Evolutionary conservation across 1,140 invertebrate genomes (phyloP).

Genomic region (Drosophila carrolli): DNA sequence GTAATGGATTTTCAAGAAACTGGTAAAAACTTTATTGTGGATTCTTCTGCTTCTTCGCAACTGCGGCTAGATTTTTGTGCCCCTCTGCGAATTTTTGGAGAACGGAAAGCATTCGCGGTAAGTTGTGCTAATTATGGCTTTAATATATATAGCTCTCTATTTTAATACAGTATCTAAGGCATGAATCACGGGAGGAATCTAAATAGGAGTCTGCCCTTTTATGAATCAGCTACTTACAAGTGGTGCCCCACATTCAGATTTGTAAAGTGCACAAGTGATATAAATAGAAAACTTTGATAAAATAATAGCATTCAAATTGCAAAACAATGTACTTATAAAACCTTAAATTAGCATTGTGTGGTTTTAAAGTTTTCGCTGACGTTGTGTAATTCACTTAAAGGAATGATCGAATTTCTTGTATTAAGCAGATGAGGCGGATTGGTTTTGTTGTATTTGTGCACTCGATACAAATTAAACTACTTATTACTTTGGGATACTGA

Average conservation of each 20-base stretch:
- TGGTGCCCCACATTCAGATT: conserved; percentile 1
- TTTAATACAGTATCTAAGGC: neutral
- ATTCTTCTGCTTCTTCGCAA: conserved; percentile 34
- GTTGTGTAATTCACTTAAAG: no score
- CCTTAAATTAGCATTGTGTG: no score
- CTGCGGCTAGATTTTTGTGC: conserved; percentile 10
- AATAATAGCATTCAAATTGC: no score
- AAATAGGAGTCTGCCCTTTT: conserved; percentile 10
- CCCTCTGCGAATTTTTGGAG: conserved; percentile 21
- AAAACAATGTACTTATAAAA: neutral
- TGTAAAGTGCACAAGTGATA: neutral
- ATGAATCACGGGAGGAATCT: conserved; percentile 20
- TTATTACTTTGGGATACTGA: no score
- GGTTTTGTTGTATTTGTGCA: no score
- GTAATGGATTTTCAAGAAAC: conserved; percentile 64
- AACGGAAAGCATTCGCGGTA: conserved; percentile 21
- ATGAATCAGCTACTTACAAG: conserved; percentile 12
- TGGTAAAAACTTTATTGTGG: conserved; percentile 52
- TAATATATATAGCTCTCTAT: conserved; percentile 25
- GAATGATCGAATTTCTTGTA: no score
- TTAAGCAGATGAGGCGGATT: no score
- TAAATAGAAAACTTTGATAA: neutral
- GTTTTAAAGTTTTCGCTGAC: no score
- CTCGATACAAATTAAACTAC: no score
- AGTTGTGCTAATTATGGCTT: conserved; percentile 45